Conservation (phyloP, 2,888 invertebrate genomes). For the Drosophila hamatofila region DNA sequence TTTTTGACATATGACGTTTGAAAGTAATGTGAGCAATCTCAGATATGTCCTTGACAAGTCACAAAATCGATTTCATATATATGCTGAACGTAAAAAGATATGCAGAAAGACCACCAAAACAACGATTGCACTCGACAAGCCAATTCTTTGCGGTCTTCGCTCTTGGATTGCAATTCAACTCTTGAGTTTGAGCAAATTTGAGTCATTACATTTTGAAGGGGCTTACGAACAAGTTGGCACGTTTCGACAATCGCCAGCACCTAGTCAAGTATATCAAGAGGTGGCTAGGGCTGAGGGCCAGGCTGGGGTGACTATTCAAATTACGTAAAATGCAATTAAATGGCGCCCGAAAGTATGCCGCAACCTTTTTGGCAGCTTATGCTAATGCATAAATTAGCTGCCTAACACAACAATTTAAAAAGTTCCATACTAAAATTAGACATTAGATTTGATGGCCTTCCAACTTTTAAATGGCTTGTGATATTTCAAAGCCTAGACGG, state of each 20-base stretch:
- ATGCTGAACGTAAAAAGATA: neutral
- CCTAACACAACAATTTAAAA: slow-evolving; percentile 58
- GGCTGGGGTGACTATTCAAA: slow-evolving; percentile 31
- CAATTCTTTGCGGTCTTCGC: slow-evolving; percentile 57
- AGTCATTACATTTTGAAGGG: slow-evolving; percentile 68
- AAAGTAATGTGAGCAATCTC: slow-evolving; percentile 1
- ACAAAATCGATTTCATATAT: slow-evolving; percentile 9
- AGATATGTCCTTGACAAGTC: slow-evolving; percentile 11
- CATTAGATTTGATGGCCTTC: slow-evolving; percentile 57
- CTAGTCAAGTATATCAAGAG: slow-evolving; percentile 31
- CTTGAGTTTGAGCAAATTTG: slow-evolving; percentile 51
- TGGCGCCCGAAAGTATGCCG: slow-evolving; percentile 35
- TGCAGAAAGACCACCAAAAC: slow-evolving; percentile 5
- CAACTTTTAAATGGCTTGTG: slow-evolving; percentile 61
- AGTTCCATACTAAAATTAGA: slow-evolving; percentile 59
- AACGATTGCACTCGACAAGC: slow-evolving; percentile 37
- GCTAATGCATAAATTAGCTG: slow-evolving; percentile 65
- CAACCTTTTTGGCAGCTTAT: slow-evolving; percentile 45
- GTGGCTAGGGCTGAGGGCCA: neutral
- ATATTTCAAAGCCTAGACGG: slow-evolving; percentile 37
- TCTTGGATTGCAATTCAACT: slow-evolving; percentile 31
- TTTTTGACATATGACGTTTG: slow-evolving; percentile 3
- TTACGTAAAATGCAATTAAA: slow-evolving; percentile 56
- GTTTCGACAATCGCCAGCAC: slow-evolving; percentile 35
- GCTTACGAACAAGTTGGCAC: slow-evolving; percentile 44